These are phyloP conservation scores for Cepaea hortensis DNA, from an alignment of 2,888 invertebrate genomes.

Conservation along the genomic window DNA sequence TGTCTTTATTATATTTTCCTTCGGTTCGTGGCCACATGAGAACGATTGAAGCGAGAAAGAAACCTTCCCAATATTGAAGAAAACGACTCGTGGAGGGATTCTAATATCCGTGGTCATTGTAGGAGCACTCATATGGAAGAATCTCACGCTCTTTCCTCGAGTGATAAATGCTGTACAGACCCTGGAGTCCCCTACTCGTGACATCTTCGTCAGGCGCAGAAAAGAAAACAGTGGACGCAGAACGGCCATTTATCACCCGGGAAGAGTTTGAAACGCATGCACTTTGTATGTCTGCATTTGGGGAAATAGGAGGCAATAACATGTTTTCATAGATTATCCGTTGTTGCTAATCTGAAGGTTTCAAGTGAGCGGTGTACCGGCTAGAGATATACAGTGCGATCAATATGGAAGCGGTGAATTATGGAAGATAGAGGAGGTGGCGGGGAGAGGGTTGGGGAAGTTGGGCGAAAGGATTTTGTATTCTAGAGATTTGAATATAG, in stretches of 20 bases:
- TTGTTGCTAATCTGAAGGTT: not conserved
- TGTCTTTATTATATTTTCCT: conserved; percentile 48
- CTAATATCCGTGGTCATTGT: conserved; percentile 46
- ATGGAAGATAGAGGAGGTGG: not conserved
- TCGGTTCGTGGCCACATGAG: conserved; percentile 42
- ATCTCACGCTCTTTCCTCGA: conserved; percentile 41
- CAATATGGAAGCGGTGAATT: not conserved
- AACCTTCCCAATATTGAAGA: conserved; percentile 48
- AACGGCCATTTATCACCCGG: conserved; percentile 33
- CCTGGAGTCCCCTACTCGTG: conserved; percentile 30
- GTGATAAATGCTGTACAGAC: conserved; percentile 44
- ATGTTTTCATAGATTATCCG: conserved; percentile 29
- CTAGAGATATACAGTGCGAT: not conserved
- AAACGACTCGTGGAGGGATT: conserved; percentile 46
- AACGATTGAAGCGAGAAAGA: conserved; percentile 37
- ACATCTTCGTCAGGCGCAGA: conserved; percentile 10
- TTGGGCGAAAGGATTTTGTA: not conserved
- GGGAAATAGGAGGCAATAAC: conserved; percentile 13
- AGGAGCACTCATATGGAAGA: conserved; percentile 39
- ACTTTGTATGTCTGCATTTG: conserved; percentile 24
- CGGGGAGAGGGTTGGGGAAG: not conserved
- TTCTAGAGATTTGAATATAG: too few species aligned
- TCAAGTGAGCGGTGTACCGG: conserved; percentile 8
- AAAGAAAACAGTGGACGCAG: conserved; percentile 18
- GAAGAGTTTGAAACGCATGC: conserved; percentile 31